Evolutionary conservation across 1,140 invertebrate genomes (phyloP), one percentile per base, ranked within the genome.

Genomic region (Pararge aegeria): DNA sequence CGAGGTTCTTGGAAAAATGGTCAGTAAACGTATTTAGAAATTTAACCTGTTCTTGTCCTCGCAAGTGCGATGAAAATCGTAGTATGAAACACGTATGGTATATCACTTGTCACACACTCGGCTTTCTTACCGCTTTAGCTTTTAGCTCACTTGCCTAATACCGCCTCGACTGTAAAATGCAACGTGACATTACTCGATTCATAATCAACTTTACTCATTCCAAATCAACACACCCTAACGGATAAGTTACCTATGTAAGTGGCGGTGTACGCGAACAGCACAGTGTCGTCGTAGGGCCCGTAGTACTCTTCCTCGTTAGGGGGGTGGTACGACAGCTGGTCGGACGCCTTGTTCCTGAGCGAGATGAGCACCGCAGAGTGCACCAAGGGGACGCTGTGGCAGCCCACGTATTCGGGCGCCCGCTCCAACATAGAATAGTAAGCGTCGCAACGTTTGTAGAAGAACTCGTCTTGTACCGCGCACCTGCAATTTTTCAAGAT

Each of bases 281-380:
- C 98, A 34, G 99, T 98, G 84, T 99, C 98, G 91, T 99, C 97
- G 5, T 92, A 85, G 0, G 97, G 97, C 30, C 96, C 96, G 50
- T 93, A 88, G 58, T 95, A 95, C 27, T 92, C 84, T 0, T 72
- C 51, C 1, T 96, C 69, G 52, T 93, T 93, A 16, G 91, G 81
- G 0, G 93, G 91, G 51, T 93, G 86, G 80, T 98, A 99, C 1
- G 96, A 96, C 2, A 99, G 90, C 34, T 82, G 77, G 48, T 95
- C 92, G 1, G 95, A 93, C 1, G 83, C 79, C 5, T 73, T 67
- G 51, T 87, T 89, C 46, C 92, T 91, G 53, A 99, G 80, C 89
- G 98, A 90, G 46, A 99, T 93, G 4, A 99, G 78, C 19, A 99
- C 93, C 13, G 95, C 96, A 9, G 95, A 95, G 73, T 99, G 97